A percentile compares a stretch with the other conserved stretches of the same genome.
Evolutionary conservation across 2,888 invertebrate species (phyloP).

Genomic region (Rhyacophila evoluta): DNA sequence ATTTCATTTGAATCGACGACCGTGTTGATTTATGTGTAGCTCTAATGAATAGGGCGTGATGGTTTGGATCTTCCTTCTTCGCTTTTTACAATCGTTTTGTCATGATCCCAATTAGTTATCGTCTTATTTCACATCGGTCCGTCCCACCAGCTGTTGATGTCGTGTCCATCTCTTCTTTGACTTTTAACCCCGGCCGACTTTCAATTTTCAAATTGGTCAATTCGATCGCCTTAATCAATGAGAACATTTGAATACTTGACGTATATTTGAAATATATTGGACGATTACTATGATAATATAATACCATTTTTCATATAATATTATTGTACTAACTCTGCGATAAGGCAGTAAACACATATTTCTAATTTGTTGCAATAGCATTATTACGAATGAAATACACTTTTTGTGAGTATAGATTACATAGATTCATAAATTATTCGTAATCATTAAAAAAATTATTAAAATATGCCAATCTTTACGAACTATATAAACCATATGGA

Average conservation of each 20-base stretch:
- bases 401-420: no score
- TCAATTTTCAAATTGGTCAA: conserved; percentile 3
- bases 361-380: no score
- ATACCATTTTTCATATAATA: no score
- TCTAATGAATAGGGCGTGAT: not conserved
- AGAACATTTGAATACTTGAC: not conserved
- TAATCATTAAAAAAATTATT: no score
- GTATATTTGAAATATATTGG: no score
- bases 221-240: not conserved
- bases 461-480: no score
- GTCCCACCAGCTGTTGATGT: not conserved
- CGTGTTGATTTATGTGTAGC: not conserved
- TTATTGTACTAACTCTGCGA: no score
- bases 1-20: not conserved
- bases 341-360: no score
- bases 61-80: not conserved
- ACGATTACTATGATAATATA: no score
- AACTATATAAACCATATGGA: no score
- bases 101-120: not conserved
- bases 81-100: not conserved
- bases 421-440: no score
- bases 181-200: not conserved
- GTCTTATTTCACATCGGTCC: not conserved
- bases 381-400: no score
- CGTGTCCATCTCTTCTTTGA: not conserved